These are phyloP conservation scores for Pristis pectinata DNA, from an alignment of 2,797 vertebrate species.

Conservation along the genomic window DNA sequence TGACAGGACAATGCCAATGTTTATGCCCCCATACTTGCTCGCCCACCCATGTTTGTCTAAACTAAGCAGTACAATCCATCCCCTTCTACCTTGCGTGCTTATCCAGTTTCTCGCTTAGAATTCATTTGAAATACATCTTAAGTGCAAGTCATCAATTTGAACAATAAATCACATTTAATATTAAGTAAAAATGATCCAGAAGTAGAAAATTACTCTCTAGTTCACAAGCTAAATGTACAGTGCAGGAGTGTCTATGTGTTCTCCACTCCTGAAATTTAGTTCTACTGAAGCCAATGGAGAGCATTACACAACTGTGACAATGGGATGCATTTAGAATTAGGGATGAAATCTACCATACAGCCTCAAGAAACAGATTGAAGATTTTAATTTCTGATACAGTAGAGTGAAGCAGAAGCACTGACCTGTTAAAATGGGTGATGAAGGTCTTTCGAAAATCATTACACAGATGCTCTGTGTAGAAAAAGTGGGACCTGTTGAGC, in stretches of 20 bases:
- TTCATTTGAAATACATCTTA: background rate
- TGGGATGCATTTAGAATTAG: no score
- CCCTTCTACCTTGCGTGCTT: background rate
- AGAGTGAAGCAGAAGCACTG: constrained; percentile 34
- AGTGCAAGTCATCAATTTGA: background rate
- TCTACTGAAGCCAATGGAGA: no score
- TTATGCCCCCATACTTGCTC: background rate
- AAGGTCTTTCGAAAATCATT: constrained; percentile 54
- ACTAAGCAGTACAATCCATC: background rate
- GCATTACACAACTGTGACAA: no score
- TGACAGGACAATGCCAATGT: background rate
- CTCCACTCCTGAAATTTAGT: no score
- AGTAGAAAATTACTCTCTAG: no score
- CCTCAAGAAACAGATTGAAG: no score
- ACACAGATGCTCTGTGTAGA: constrained; percentile 52
- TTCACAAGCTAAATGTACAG: no score
- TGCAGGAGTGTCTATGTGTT: no score
- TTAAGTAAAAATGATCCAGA: background rate
- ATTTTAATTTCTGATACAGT: background rate
- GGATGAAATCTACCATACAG: no score
- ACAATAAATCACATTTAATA: background rate
- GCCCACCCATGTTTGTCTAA: background rate
- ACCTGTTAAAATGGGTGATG: constrained; percentile 51
- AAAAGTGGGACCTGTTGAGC: constrained; percentile 53
- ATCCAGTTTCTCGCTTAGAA: background rate